Evolutionary conservation across 2,113 vertebrate species (phyloP).

Genomic region (Etia nguti): DNA sequence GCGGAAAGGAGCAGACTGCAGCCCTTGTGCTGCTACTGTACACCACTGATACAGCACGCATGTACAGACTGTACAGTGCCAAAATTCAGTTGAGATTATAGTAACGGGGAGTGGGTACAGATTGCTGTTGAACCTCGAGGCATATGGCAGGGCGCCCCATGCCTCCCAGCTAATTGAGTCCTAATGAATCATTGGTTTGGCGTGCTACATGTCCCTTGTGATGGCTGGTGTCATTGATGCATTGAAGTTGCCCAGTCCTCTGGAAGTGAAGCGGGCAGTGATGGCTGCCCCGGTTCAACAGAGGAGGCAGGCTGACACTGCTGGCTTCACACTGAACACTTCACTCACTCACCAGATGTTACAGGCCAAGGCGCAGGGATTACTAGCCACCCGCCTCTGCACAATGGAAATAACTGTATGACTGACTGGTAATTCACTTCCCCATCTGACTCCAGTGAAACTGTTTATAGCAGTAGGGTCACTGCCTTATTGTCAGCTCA

Average conservation of each 20-base stretch:
- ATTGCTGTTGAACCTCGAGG: slow-evolving; percentile 51
- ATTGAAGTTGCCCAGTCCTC: slow-evolving; percentile 47
- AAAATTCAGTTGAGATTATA: slow-evolving; percentile 31
- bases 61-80: slow-evolving; percentile 2
- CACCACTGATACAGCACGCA: slow-evolving; percentile 5
- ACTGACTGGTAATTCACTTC: slow-evolving; percentile 41
- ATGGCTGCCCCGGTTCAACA: slow-evolving; percentile 13
- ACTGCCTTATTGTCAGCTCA: neutral
- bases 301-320: slow-evolving; percentile 14
- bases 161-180: slow-evolving; percentile 67
- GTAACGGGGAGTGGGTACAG: slow-evolving; percentile 44
- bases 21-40: neutral
- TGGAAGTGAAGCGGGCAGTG: slow-evolving; percentile 37
- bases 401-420: slow-evolving; percentile 55
- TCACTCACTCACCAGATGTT: slow-evolving; percentile 58
- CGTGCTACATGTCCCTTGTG: slow-evolving; percentile 55
- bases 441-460: slow-evolving; percentile 44
- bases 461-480: neutral
- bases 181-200: slow-evolving; percentile 73
- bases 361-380: slow-evolving; percentile 32
- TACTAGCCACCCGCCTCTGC: slow-evolving; percentile 18
- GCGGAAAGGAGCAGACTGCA: slow-evolving; percentile 3
- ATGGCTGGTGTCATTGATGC: slow-evolving; percentile 65
- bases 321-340: slow-evolving; percentile 21
- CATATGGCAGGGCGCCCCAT: slow-evolving; percentile 63